Evolutionary conservation across 2,888 invertebrate species (phyloP).

Genomic region (Odontocerum albicorne): DNA sequence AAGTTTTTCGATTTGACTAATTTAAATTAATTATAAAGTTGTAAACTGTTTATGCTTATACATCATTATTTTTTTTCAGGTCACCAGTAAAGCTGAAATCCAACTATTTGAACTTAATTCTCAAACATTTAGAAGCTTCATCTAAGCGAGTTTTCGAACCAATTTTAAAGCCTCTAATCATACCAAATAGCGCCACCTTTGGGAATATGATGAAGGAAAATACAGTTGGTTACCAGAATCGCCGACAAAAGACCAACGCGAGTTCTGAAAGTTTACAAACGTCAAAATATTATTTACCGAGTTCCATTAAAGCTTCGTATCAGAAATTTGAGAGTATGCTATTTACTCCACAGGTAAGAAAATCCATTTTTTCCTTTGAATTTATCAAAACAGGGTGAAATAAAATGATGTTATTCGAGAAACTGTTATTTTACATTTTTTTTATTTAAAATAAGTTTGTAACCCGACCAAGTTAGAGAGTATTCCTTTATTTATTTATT

Average conservation of each 20-base stretch:
- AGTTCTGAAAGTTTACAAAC: background rate
- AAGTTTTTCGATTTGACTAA: too few relatives aligned
- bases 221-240: too few relatives aligned
- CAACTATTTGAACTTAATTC: conserved; percentile 1
- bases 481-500: too few relatives aligned
- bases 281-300: background rate
- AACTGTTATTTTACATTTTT: too few relatives aligned
- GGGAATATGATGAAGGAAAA: conserved; percentile 1
- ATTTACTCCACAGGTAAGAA: conserved; percentile 7
- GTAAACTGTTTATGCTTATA: too few relatives aligned
- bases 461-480: too few relatives aligned
- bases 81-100: conserved; percentile 8
- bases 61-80: background rate
- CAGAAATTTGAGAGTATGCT: background rate
- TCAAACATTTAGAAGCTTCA: background rate
- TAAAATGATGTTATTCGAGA: too few relatives aligned
- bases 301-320: background rate
- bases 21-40: too few relatives aligned
- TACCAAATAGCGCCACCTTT: conserved; percentile 21
- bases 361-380: too few relatives aligned
- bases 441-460: too few relatives aligned
- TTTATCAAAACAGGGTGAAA: too few relatives aligned
- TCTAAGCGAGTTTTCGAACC: conserved; percentile 11
- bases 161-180: background rate
- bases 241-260: too few relatives aligned